Evolutionary conservation across 2,113 vertebrate genomes (phyloP), one percentile per base, ranked within the genome.

Genomic region (Indicator maculatus): DNA sequence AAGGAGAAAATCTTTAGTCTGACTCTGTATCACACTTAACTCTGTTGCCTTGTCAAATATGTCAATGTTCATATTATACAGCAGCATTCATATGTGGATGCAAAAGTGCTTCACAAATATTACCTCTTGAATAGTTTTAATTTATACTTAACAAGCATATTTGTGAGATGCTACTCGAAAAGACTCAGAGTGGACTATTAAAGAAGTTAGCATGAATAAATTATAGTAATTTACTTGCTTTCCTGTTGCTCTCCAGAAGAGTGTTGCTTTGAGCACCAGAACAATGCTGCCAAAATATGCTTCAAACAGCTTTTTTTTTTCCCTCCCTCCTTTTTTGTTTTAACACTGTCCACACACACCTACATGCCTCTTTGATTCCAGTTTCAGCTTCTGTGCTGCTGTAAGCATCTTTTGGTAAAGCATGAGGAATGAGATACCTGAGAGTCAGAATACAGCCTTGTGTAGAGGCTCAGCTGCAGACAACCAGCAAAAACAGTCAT

Each of bases 1-100:
- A 90, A 88, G 96, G 78, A 96, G 88, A 95, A 96, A 95, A 86
- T 92, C 93, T 90, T 94, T 95, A 93, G 90, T 96, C 95, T 97
- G 93, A 91, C 90, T 95, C 95, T 84, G 83, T 93, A 93, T 97
- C 95, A 95, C 88, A 95, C 63, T 95, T 97, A 95, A 95, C 94
- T 96, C 93, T 92, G 93, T 94, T 91, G 93, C 94, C 95, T 97
- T 96, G 95, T 96, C 96, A 97, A 97, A 96, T 95, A 94, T 95
- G 94, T 95, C 95, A 94, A 84, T 81, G 91, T 84, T 94, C 93
- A 65, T 95, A 91, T 90, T 92, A 93, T 82, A 91, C 31, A 94
- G 88, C 76, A 79, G 83, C 80, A 91, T 95, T 95, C 92, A 83
- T 93, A 90, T 93, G 70, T 30, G 36, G 80, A 93, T 95, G 93